Evolutionary conservation across 2,888 invertebrate genomes (phyloP), one percentile per base, ranked within the genome.

Genomic region (Hipparchia sbordonii): DNA sequence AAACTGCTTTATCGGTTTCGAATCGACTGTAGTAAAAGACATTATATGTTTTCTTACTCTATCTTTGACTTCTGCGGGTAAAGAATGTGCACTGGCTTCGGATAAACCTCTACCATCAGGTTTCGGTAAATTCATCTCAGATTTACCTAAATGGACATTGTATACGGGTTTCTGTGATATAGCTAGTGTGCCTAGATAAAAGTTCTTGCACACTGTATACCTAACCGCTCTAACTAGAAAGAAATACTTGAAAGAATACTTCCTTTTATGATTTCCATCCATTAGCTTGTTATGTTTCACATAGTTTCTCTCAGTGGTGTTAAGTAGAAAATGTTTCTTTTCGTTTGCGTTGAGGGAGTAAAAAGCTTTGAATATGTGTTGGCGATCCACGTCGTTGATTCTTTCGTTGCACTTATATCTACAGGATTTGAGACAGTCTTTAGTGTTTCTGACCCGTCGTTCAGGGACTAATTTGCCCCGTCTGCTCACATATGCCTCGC

Each of bases 141-240:
- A 88, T 81, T 93, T 93, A 2, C 88, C 85, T 70, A 85, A 84
- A 82, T 93, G 93, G 0, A 93, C 93, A 81, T 92, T 93, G 72
- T 93, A 93, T 0, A 93, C 88, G 2, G 92, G 93, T 73, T 92
- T 92, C 72, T 93, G 93, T 0, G 93, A 93, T 82, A 93, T 92
- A 8, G 91, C 87, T 78, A 93, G 72, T 0, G 93, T 93, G 0
- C 92, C 93, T 79, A 93, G 86, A 76, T 92, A 93, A 74, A 92
- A 93, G 77, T 90, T 89, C 78, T 93, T 93, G 77, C 93, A 93
- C 0, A 93, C 93, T 0, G 84, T 87, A 78, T 90, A 85, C 48
- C 86, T 82, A 0, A 88, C 84, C 8, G 87, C 87, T 78, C 91
- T 81, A 0, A 93, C 83, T 66, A 87, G 70, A 67, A 93, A 93